phyloP scores from a whole-genome alignment of 2,888 invertebrate species.

The Thecophora atra region DNA sequence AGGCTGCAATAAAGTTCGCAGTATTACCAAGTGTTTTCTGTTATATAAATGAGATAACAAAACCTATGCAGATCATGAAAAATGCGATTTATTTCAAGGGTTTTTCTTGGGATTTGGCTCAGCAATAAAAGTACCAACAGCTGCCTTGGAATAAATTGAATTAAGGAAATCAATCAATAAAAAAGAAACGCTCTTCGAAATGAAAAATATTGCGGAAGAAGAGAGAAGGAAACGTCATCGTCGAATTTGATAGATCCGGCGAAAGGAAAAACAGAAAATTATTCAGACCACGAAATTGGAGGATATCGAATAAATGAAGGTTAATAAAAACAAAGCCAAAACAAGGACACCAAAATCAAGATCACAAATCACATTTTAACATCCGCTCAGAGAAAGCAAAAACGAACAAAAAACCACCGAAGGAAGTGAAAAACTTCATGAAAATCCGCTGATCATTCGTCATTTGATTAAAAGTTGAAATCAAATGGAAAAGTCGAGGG shows the following conservation, averaged over 20 bases:
- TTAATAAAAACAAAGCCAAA: background rate
- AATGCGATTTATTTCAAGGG: no score
- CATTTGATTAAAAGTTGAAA: conserved; percentile 42
- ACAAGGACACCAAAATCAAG: conserved; percentile 24
- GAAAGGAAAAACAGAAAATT: background rate
- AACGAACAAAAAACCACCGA: background rate
- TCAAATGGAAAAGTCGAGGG: background rate
- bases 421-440: conserved; percentile 41
- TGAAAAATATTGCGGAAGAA: background rate
- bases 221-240: background rate
- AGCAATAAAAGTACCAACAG: no score
- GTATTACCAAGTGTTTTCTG: no score
- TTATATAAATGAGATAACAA: no score
- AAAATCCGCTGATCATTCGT: conserved; percentile 42
- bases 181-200: background rate
- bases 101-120: no score
- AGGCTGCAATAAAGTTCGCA: no score
- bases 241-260: background rate
- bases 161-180: no score
- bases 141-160: no score
- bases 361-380: conserved; percentile 13
- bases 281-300: background rate
- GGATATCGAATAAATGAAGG: background rate
- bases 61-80: no score
- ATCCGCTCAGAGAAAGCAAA: background rate